These are phyloP conservation scores for Neolamprologus toae DNA, from an alignment of 2,113 vertebrate species.

Conservation along the genomic window DNA sequence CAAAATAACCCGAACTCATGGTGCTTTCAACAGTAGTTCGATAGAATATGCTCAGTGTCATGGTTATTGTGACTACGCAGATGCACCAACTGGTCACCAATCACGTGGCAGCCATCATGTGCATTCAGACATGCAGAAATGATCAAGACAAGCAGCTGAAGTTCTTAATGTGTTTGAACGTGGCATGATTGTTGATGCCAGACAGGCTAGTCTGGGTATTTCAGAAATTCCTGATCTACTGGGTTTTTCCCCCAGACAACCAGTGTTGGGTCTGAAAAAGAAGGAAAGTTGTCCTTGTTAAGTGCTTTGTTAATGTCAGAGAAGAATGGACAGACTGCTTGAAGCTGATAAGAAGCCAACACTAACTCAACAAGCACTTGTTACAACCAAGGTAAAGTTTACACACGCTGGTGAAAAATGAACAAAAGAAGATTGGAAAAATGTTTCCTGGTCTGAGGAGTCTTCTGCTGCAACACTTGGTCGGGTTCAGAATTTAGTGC, in stretches of 20 bases:
- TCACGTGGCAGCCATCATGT: not conserved
- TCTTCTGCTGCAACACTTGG: not conserved
- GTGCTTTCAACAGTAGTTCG: not conserved
- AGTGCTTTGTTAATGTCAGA: not conserved
- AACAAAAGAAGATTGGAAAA: not conserved
- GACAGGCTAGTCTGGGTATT: not conserved
- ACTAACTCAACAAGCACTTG: not conserved
- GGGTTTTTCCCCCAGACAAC: not conserved
- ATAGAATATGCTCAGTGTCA: not conserved
- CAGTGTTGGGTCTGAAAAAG: not conserved
- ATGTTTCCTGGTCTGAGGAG: not conserved
- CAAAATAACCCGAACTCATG: not conserved
- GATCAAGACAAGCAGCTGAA: not conserved
- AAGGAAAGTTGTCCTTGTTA: not conserved
- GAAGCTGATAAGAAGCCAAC: not conserved
- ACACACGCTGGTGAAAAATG: not conserved
- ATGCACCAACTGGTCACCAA: not conserved
- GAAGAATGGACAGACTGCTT: not conserved
- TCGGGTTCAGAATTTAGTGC: not conserved
- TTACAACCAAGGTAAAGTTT: not conserved
- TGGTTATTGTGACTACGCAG: not conserved
- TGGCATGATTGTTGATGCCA: not conserved
- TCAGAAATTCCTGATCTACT: not conserved
- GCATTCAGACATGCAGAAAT: not conserved
- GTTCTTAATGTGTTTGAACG: not conserved